These are phyloP conservation scores for Edolisoma coerulescens DNA, from an alignment of 2,113 vertebrate species.

Conservation along the genomic window DNA sequence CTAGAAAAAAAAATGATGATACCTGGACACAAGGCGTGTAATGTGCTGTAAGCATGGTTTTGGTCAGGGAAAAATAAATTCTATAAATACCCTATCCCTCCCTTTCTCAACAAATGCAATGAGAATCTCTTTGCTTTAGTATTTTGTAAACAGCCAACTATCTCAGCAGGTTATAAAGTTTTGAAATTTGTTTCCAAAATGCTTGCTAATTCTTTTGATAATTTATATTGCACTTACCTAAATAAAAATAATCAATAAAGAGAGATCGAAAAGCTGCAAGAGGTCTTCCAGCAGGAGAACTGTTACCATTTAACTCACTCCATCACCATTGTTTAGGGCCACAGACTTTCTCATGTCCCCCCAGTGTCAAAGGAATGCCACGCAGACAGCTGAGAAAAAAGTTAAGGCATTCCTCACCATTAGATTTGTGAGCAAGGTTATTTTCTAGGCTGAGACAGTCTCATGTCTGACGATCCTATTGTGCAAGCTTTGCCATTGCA, in stretches of 20 bases:
- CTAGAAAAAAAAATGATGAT: neutral
- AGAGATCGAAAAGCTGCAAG: neutral
- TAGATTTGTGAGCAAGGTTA: neutral
- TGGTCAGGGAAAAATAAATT: neutral
- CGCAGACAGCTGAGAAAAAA: neutral
- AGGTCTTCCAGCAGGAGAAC: neutral
- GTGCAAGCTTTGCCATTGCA: neutral
- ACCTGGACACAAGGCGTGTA: neutral
- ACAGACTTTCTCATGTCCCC: neutral
- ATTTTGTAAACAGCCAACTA: neutral
- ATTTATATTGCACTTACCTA: neutral
- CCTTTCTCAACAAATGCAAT: neutral
- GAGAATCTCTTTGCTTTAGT: neutral
- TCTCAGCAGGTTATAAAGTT: neutral
- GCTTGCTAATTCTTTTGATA: neutral
- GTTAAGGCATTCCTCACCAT: neutral
- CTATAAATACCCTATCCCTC: neutral
- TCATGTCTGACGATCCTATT: neutral
- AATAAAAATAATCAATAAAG: neutral
- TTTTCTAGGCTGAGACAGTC: neutral
- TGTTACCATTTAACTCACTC: neutral
- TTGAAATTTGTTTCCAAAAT: neutral
- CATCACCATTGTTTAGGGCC: rapidly evolving
- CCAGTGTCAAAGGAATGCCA: neutral
- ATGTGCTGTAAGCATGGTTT: neutral